phyloP scores from a whole-genome alignment of 1,140 invertebrate species.

The Agrypnia vestita region DNA sequence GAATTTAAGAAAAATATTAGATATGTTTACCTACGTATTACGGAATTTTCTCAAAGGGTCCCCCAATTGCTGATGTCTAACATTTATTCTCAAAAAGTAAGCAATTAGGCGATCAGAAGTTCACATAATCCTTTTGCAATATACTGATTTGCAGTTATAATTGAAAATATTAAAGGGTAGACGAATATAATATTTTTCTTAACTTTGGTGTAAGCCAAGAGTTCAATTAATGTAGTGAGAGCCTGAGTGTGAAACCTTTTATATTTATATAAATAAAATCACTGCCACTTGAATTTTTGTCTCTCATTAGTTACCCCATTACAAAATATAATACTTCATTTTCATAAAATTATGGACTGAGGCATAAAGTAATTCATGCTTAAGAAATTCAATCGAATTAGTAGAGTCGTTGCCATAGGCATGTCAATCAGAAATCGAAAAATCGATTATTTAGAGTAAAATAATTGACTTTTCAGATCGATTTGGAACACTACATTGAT shows the following conservation, averaged over 20 bases:
- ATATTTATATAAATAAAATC: constrained; percentile 62
- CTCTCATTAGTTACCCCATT: neutral
- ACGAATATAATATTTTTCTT: constrained; percentile 42
- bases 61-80: neutral
- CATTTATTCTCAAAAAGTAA: neutral
- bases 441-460: no score
- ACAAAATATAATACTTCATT: no score
- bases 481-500: no score
- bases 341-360: no score
- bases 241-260: constrained; percentile 59
- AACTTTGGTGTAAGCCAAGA: constrained; percentile 48
- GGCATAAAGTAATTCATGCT: no score
- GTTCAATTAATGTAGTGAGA: constrained; percentile 58
- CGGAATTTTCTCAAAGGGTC: neutral
- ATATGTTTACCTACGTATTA: neutral
- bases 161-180: neutral
- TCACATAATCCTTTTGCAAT: no score
- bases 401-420: no score
- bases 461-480: no score
- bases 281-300: constrained; percentile 55
- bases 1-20: constrained; percentile 51
- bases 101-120: no score
- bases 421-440: no score
- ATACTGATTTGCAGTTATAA: no score
- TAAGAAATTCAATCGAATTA: no score